A percentile compares a stretch with the other conserved stretches of the same genome.
These are phyloP conservation scores for Zootoca vivipara DNA, from an alignment of 2,113 vertebrate genomes.

Conservation along the genomic window DNA sequence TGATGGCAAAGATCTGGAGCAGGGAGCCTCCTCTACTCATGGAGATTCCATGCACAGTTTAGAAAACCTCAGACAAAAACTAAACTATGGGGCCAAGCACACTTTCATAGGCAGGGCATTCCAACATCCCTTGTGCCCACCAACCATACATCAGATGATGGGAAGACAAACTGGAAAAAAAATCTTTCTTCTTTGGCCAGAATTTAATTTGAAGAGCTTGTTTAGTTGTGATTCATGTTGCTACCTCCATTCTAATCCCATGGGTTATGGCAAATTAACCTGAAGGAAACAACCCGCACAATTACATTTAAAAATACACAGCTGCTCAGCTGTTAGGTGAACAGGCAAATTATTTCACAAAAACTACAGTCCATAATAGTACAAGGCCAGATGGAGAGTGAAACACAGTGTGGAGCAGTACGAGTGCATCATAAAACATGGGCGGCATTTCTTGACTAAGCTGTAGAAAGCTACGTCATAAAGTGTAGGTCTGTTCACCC, in stretches of 20 bases:
- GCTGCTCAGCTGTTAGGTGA: neutral
- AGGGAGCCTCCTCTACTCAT: too few species aligned
- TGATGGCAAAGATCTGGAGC: too few species aligned
- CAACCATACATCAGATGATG: neutral
- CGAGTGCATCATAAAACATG: neutral
- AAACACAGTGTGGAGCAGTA: neutral
- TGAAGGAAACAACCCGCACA: neutral
- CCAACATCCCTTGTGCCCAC: neutral
- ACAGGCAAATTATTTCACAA: neutral
- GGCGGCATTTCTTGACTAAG: neutral
- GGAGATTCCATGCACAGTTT: too few species aligned
- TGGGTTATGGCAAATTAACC: neutral
- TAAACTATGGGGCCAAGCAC: too few species aligned
- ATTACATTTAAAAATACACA: neutral
- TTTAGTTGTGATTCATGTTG: neutral
- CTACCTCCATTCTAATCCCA: neutral
- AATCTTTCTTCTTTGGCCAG: neutral
- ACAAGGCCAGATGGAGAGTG: neutral
- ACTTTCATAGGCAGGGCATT: neutral
- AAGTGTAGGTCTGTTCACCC: too few species aligned
- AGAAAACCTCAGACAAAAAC: too few species aligned
- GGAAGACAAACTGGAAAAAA: neutral
- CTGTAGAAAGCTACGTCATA: neutral
- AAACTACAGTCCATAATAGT: neutral
- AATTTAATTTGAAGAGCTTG: neutral